Conservation (phyloP, 2,797 vertebrate species). For the Girardinus metallicus region DNA sequence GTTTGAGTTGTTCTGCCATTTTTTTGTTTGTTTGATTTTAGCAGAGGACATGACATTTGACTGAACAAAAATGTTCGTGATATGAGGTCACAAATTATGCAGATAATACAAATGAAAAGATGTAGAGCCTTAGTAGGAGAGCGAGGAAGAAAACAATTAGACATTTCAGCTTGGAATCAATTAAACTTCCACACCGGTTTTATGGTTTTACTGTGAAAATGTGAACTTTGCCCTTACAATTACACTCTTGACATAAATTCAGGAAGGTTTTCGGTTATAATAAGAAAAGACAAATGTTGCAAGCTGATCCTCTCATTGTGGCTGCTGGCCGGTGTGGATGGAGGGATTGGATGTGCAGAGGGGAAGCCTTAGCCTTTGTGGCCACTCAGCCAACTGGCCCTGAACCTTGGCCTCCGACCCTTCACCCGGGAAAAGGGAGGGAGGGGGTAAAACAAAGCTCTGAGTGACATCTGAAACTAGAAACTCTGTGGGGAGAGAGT, state of each 20-base stretch:
- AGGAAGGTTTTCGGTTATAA: conserved; percentile 59
- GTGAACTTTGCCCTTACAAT: conserved; percentile 38
- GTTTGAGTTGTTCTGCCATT: conserved; percentile 70
- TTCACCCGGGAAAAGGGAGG: conserved; percentile 71
- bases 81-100: conserved; percentile 9
- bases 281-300: conserved; percentile 69
- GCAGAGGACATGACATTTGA: neutral
- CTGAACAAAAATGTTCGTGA: conserved; percentile 9
- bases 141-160: conserved; percentile 39
- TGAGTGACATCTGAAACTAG: conserved; percentile 85
- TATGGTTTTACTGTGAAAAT: conserved; percentile 47
- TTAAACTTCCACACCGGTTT: conserved; percentile 40
- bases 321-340: conserved; percentile 64
- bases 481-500: conserved; percentile 80
- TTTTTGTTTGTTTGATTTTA: conserved; percentile 13
- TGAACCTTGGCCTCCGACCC: conserved; percentile 83
- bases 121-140: conserved; percentile 16
- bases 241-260: conserved; percentile 43
- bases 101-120: conserved; percentile 7
- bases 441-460: conserved; percentile 81
- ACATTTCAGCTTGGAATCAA: conserved; percentile 54
- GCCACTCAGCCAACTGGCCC: conserved; percentile 83
- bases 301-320: conserved; percentile 67
- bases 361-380: conserved; percentile 78
- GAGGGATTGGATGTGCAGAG: conserved; percentile 76